Conservation (phyloP, 1,140 invertebrate genomes). For the Penaeus vannamei region DNA sequence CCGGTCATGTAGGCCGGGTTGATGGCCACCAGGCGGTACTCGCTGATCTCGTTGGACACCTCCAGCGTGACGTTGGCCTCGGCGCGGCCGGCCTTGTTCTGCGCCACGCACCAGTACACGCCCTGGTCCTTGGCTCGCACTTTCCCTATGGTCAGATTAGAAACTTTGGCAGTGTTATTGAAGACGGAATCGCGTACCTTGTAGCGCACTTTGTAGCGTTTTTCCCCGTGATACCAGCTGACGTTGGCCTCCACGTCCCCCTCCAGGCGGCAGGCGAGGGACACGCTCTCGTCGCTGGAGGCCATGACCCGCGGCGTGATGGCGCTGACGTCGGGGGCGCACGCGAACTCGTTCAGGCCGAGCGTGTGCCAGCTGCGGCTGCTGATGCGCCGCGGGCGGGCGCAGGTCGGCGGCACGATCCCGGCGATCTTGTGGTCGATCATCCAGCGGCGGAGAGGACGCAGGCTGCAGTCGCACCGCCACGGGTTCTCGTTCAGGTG, state of each 20-base stretch:
- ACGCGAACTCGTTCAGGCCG: slow-evolving; percentile 85
- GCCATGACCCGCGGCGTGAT: slow-evolving; percentile 54
- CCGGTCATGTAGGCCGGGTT: slow-evolving; percentile 52
- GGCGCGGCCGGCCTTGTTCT: slow-evolving; percentile 83
- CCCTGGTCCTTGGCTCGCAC: slow-evolving; percentile 81
- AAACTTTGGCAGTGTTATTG: slow-evolving; percentile 67
- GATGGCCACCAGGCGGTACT: slow-evolving; percentile 40
- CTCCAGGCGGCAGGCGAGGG: slow-evolving; percentile 80
- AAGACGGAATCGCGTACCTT: slow-evolving; percentile 49
- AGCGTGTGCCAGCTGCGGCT: slow-evolving; percentile 82
- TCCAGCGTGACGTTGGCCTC: slow-evolving; percentile 79
- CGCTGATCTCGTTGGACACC: slow-evolving; percentile 72
- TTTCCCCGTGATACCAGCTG: slow-evolving; percentile 75
- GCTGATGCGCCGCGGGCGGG: slow-evolving; percentile 76
- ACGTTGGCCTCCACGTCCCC: slow-evolving; percentile 80
- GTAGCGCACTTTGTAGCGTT: slow-evolving; percentile 69
- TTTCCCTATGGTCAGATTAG: slow-evolving; percentile 80
- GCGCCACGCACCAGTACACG: slow-evolving; percentile 81
- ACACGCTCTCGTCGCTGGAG: slow-evolving; percentile 80
- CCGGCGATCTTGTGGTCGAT: slow-evolving; percentile 81
- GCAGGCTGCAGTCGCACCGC: slow-evolving; percentile 84
- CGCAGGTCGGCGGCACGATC: slow-evolving; percentile 80
- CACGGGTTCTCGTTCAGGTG: slow-evolving; percentile 85
- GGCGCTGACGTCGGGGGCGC: slow-evolving; percentile 75
- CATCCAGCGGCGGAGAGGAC: slow-evolving; percentile 85